Conservation (phyloP, 2,113 vertebrate species). For the Cercopithecus mona region DNA sequence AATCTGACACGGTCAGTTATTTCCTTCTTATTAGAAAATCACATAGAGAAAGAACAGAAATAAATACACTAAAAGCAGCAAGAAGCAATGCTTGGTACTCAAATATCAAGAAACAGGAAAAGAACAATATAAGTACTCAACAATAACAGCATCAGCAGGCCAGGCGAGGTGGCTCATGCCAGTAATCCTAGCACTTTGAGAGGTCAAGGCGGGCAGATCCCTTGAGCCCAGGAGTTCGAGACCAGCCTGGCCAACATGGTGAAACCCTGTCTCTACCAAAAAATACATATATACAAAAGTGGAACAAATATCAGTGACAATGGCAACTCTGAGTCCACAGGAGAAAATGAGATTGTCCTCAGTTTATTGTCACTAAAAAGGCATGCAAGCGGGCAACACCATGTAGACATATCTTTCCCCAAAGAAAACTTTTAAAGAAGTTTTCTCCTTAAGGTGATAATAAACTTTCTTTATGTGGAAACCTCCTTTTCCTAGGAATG, state of each 20-base stretch:
- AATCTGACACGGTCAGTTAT: neutral
- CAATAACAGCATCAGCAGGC: neutral
- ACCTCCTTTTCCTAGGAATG: neutral
- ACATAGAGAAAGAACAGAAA: neutral
- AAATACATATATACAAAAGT: too few species aligned
- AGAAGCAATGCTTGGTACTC: neutral
- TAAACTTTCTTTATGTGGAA: neutral
- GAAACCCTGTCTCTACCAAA: too few species aligned
- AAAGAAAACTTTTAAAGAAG: neutral
- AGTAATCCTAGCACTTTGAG: too few species aligned
- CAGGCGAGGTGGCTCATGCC: too few species aligned
- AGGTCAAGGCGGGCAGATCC: too few species aligned
- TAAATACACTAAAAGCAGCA: neutral
- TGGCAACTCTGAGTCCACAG: neutral
- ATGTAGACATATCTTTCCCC: neutral
- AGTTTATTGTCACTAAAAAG: neutral
- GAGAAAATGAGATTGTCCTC: neutral
- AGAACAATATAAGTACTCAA: neutral
- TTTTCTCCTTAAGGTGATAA: neutral
- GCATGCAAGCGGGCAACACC: neutral
- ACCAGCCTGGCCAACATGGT: too few species aligned
- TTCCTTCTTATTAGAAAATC: neutral
- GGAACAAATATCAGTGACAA: neutral
- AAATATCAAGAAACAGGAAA: neutral
- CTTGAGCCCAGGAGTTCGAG: too few species aligned